phyloP scores from a whole-genome alignment of 2,797 vertebrate genomes.

The Hyperoplus lanceolatus region DNA sequence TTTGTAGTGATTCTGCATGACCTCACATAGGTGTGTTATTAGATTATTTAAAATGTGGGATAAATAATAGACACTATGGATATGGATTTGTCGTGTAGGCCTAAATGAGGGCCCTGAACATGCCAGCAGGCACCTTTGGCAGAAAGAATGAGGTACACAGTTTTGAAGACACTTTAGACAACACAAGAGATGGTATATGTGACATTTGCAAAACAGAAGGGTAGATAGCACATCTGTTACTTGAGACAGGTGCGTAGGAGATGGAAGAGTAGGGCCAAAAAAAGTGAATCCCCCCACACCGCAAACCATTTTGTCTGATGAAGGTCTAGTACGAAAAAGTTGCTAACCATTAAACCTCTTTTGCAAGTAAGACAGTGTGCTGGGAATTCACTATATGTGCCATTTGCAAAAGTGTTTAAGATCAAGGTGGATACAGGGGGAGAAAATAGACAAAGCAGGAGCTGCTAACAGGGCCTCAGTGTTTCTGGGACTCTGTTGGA shows the following conservation, averaged over 20 bases:
- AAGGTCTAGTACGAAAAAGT: too few relatives aligned
- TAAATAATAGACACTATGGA: background rate
- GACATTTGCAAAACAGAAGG: conserved; percentile 25
- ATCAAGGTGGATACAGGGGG: background rate
- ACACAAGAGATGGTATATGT: conserved; percentile 1
- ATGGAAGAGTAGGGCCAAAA: too few relatives aligned
- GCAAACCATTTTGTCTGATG: too few relatives aligned
- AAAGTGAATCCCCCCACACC: too few relatives aligned
- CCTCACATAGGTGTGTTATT: background rate
- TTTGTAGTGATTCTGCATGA: background rate
- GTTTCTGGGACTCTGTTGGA: conserved; percentile 43
- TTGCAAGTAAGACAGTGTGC: too few relatives aligned
- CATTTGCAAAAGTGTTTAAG: conserved; percentile 2
- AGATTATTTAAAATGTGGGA: background rate
- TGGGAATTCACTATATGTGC: too few relatives aligned
- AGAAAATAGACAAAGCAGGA: conserved; percentile 6
- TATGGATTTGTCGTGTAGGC: background rate
- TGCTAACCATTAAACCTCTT: too few relatives aligned
- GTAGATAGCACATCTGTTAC: too few relatives aligned
- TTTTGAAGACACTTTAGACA: background rate
- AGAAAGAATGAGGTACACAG: background rate
- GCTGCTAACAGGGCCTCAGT: conserved; percentile 32
- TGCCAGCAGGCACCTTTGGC: background rate
- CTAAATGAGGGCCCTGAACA: background rate
- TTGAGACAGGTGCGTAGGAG: too few relatives aligned